Base-by-base conservation (phyloP, 2,888 invertebrate genomes). In the Cerceris ruficornis region DNA sequence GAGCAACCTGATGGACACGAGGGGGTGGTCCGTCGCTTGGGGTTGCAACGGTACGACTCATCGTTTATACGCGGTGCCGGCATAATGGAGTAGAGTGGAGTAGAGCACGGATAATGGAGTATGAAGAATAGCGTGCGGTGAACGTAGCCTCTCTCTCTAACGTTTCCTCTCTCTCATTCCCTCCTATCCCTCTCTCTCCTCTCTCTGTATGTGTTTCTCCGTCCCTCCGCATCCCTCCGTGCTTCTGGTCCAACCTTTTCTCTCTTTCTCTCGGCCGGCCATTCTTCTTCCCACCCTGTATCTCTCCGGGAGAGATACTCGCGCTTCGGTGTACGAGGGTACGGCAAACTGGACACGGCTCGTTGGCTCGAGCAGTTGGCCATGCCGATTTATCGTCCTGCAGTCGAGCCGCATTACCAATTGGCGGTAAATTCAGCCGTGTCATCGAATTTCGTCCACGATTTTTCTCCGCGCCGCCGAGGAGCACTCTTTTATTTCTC, bases 61-160 rank as follows among this genome's bases (percentile, higher is more conserved):
- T 86, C 88, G 88, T 90, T 90, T 88, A 89, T 88, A 87, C 89
- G 88, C 85, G 88, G 87, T 89, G 86, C 88, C 86, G 85, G 88
- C 88, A 90, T 91, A 91, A 91, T 91, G 90, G 90, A 89, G 88
- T 89, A 87, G 88, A 90, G 89, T 88, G 87, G 87, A 89, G 87
- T 88, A 88, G 88, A 89, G 88, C 89, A 86, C 88, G 87, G 90
- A 90, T 90, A 91, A 91, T 91, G 89, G 91, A 91, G 90, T 90
- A 88, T 87, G 89, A 88, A 89, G 89, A 89, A 90, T 90, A 88
- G 90, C 82, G 87, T 85, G 88, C 75, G 87, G 88, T 87, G 85
- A 88, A 87, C 83, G 83, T 85, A 87, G 81, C 83, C 80, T 75
- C 77, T 70, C 75, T 82, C 80, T 69, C 68, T n/a, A n/a, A 67